Percentiles rank a stretch among this genome's conserved stretches.
Conservation (phyloP, 35 echinoderm and acorn worm genomes). For the Chiridota heheva region DNA sequence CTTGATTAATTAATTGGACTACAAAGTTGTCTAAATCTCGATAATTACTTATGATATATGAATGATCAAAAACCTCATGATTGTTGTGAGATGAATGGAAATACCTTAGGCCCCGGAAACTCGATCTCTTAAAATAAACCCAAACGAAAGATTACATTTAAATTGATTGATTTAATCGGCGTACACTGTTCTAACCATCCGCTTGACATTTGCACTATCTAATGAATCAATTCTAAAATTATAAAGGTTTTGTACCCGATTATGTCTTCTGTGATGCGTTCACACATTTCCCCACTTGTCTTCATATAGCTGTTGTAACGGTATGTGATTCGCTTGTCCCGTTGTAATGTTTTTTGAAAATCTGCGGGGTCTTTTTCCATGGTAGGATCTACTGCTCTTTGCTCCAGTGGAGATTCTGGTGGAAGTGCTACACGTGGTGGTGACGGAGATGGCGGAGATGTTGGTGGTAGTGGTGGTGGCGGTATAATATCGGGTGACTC, state of each 20-base stretch:
- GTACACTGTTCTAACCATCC: neutral
- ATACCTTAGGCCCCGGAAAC: slow-evolving; percentile 15
- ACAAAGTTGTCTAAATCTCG: slow-evolving; percentile 3
- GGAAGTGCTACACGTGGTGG: neutral
- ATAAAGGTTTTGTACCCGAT: slow-evolving; percentile 26
- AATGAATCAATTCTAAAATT: slow-evolving; percentile 27
- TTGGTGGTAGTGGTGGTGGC: neutral
- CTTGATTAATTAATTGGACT: neutral
- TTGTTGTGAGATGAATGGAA: slow-evolving; percentile 29
- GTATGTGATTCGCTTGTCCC: neutral
- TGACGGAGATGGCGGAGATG: neutral
- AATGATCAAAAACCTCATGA: slow-evolving; percentile 14
- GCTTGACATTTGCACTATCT: neutral
- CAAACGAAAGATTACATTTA: slow-evolving; percentile 34
- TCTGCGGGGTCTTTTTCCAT: neutral
- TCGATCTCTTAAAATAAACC: slow-evolving; percentile 4
- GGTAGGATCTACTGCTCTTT: neutral
- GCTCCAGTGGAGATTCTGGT: neutral
- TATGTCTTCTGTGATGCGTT: slow-evolving; percentile 4
- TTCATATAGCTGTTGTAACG: neutral
- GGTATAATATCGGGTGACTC: neutral
- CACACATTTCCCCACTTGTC: slow-evolving; percentile 19
- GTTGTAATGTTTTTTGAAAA: neutral
- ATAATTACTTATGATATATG: neutral
- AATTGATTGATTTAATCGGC: slow-evolving; percentile 9